These are phyloP conservation scores for Dendrolimus houi DNA, from an alignment of 2,888 invertebrate genomes.

Conservation along the genomic window DNA sequence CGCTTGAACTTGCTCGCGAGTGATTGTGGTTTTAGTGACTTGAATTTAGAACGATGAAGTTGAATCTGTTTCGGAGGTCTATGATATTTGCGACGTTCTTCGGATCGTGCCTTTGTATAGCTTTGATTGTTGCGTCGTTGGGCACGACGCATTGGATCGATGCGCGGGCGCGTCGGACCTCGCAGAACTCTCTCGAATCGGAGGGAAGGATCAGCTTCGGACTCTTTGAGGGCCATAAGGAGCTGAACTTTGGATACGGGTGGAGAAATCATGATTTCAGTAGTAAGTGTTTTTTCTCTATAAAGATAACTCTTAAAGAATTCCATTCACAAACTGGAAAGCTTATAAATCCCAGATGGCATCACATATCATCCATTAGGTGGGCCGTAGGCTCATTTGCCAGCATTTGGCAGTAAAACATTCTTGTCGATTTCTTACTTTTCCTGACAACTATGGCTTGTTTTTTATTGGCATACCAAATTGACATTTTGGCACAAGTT, in stretches of 20 bases:
- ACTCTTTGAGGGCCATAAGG: conserved; percentile 90
- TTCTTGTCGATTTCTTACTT: too few species aligned
- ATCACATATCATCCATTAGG: too few species aligned
- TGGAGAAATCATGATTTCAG: conserved; percentile 85
- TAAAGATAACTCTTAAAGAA: too few species aligned
- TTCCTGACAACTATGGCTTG: too few species aligned
- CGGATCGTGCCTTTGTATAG: conserved; percentile 85
- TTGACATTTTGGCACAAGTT: too few species aligned
- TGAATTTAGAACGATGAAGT: conserved; percentile 54
- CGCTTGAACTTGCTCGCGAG: conserved; percentile 30
- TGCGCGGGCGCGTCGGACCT: conserved; percentile 81
- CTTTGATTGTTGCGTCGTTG: conserved; percentile 86
- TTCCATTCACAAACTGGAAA: too few species aligned
- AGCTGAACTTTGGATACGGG: conserved; percentile 86
- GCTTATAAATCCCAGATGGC: too few species aligned
- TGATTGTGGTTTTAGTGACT: conserved; percentile 28
- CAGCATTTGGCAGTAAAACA: too few species aligned
- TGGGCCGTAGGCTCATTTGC: too few species aligned
- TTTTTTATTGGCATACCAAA: too few species aligned
- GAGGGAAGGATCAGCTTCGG: conserved; percentile 89
- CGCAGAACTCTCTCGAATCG: conserved; percentile 78
- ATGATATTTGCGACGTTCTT: conserved; percentile 90
- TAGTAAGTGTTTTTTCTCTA: conserved; percentile 70
- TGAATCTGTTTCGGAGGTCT: conserved; percentile 84
- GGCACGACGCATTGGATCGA: conserved; percentile 91